Base-by-base conservation (phyloP, 2,797 vertebrate genomes). In the Streptopelia turtur region DNA sequence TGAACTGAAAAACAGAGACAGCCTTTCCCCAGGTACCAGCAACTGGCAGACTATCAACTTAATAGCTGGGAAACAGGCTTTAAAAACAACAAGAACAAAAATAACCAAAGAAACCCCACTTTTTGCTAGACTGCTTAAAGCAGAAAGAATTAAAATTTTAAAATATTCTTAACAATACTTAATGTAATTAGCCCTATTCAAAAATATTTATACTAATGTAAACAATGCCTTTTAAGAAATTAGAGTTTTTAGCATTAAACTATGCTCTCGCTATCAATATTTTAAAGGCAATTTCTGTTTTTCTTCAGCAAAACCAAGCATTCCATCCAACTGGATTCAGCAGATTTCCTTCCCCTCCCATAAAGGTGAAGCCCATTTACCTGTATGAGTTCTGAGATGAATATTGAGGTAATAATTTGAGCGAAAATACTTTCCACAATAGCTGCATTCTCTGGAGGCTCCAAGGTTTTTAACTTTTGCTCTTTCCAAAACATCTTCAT, bases 341-440 rank as follows among this genome's bases (percentile, higher is more conserved):
- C 28, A 69, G 41, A 80, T 47, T 79, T 72, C 47, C 74, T 68
- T 66, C 39, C 74, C 72, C 69, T 68, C 59, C 72, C 55, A 11
- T 49, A 70, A 71, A 92, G n/a, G 47, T 56, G 24, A 31, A 84
- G 83, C 37, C 47, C 74, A 68, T 93, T 98, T 97, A 99, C 99
- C 99, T 98, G 99, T 99, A 96, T 99, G 99, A 60, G 99, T 99
- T 98, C 99, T 98, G 98, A 99, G 98, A 97, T 99, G 99, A 98
- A 99, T 99, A 77, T 99, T 99, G 98, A 99, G 99, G 98, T 99
- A 99, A 98, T 99, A 99, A 97, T 99, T 99, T 30, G 99, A 99
- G 76, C 99, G 98, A 98, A 99, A 99, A 95, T 99, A 98, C 96
- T 99, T 99, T 83, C 99, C 98, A 95, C 99, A 99, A 93, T 99